Percentiles rank a stretch among this genome's conserved stretches.
These are phyloP conservation scores for Anthopleura xanthogrammica DNA, from an alignment of 92 coral and sea anemone species.

Conservation along the genomic window DNA sequence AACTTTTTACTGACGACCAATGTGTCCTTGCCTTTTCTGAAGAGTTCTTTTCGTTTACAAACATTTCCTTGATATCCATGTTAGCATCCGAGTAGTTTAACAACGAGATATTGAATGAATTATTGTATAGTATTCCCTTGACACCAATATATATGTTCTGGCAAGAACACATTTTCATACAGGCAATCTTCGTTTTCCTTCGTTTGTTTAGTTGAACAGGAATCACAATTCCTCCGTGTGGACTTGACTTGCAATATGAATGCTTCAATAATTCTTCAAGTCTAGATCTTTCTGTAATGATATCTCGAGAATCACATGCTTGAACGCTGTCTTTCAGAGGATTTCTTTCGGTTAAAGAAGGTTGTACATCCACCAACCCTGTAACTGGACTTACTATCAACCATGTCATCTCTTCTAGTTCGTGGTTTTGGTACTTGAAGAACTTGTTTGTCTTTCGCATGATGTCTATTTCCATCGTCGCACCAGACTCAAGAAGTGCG, in stretches of 20 bases:
- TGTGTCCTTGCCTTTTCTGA: background rate
- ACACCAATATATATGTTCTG: slow-evolving; percentile 49
- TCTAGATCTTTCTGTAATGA: background rate
- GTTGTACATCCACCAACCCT: slow-evolving; percentile 36
- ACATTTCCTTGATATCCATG: background rate
- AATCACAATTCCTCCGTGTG: slow-evolving; percentile 26
- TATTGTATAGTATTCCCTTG: slow-evolving; percentile 45
- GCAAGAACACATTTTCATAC: slow-evolving; percentile 35
- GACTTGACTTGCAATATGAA: slow-evolving; percentile 29
- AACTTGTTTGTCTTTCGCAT: slow-evolving; percentile 36
- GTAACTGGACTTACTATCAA: slow-evolving; percentile 14
- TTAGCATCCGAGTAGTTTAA: slow-evolving; percentile 9
- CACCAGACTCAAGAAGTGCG: slow-evolving; percentile 47
- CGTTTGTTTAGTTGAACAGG: background rate
- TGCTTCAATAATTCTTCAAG: slow-evolving; percentile 26
- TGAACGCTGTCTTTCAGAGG: slow-evolving; percentile 36
- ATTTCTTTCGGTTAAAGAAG: slow-evolving; percentile 43
- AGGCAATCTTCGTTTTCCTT: slow-evolving; percentile 18
- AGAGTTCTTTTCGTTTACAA: background rate
- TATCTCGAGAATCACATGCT: slow-evolving; percentile 28
- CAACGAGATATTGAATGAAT: slow-evolving; percentile 54
- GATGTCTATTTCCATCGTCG: slow-evolving; percentile 20
- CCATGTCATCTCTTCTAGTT: slow-evolving; percentile 20
- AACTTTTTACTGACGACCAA: too few species aligned
- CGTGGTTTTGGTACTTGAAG: slow-evolving; percentile 40